Percentiles rank a stretch among this genome's conserved stretches.
These are phyloP conservation scores for Helicoverpa armigera DNA, from an alignment of 1,140 invertebrate genomes.

Conservation along the genomic window DNA sequence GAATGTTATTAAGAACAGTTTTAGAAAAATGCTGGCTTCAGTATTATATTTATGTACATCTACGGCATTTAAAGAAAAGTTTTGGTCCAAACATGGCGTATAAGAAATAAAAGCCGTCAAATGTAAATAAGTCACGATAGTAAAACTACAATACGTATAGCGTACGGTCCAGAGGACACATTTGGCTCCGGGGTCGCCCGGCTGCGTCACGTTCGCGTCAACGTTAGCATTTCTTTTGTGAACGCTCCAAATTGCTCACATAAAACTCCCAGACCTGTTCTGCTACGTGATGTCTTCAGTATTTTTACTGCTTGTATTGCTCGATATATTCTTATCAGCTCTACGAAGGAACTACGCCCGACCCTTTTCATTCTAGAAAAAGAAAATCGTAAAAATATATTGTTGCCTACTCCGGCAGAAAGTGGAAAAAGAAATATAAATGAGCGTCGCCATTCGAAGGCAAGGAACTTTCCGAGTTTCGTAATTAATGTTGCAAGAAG, in stretches of 20 bases:
- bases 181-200: constrained; percentile 56
- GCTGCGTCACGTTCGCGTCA: constrained; percentile 70
- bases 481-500: constrained; percentile 84
- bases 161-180: constrained; percentile 52
- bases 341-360: constrained; percentile 64
- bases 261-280: constrained; percentile 81
- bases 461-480: constrained; percentile 71
- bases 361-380: constrained; percentile 68
- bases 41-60: no score
- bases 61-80: no score
- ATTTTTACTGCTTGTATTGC: constrained; percentile 75
- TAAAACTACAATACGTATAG: constrained; percentile 45
- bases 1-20: neutral
- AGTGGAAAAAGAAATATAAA: constrained; percentile 71
- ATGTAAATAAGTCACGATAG: constrained; percentile 45
- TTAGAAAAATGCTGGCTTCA: no score
- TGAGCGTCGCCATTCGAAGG: constrained; percentile 51
- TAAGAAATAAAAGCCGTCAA: constrained; percentile 29
- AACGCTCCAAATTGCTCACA: constrained; percentile 82
- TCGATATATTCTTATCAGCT: constrained; percentile 79
- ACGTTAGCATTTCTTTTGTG: constrained; percentile 83
- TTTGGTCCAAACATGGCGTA: no score
- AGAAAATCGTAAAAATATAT: constrained; percentile 76
- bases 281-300: constrained; percentile 80
- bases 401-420: constrained; percentile 53